Base-by-base conservation (phyloP, 2,113 vertebrate genomes). In the Rissa tridactyla region DNA sequence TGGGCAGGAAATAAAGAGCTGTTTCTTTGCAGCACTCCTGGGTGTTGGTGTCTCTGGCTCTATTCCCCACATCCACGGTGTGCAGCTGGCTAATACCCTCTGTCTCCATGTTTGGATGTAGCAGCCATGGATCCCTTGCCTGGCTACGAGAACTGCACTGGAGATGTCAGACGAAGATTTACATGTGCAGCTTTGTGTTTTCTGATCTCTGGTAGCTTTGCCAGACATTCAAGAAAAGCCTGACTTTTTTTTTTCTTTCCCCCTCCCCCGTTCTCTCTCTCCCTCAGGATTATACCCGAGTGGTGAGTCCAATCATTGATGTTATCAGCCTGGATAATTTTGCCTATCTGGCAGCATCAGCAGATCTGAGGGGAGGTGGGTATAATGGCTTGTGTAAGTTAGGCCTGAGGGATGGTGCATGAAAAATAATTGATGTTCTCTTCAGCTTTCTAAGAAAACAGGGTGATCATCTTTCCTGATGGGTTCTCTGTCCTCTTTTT, bases 261-360 rank as follows among this genome's bases (percentile, higher is more conserved):
- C 26, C 51, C 5, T 8, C 2, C 2, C 49, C 17, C 65, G 52
- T 62, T 61, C 23, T 87, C 14, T 60, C 8, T 90, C 10, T 65
- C 76, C 86, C 62, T 92, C 96, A 99, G 99, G 99, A 99, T 97
- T 99, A 99, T 89, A 99, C 99, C 3, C 98, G 99, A 8, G 99
- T 99, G 61, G 99, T 99, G 96, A 99, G 99, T 97, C 99, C 99
- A 88, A 99, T 99, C 98, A 99, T 99, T 6, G 99, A 99, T n/a
- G 99, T 99, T 96, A 99, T 99, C 98, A 99, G 99, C 96, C 97
- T 99, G 98, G 99, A 99, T 94, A 99, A 99, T 97, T 99, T 99
- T 81, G 99, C 99, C 88, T 99, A 99, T 97, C 97, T 99, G 96
- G 99, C 99, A 46, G 99, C 99, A 12, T 99, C 99, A 44, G 99